A percentile compares a stretch with the other conserved stretches of the same genome.
Conservation (phyloP, 2,888 invertebrate species). For the Cataglyphis cursor region DNA sequence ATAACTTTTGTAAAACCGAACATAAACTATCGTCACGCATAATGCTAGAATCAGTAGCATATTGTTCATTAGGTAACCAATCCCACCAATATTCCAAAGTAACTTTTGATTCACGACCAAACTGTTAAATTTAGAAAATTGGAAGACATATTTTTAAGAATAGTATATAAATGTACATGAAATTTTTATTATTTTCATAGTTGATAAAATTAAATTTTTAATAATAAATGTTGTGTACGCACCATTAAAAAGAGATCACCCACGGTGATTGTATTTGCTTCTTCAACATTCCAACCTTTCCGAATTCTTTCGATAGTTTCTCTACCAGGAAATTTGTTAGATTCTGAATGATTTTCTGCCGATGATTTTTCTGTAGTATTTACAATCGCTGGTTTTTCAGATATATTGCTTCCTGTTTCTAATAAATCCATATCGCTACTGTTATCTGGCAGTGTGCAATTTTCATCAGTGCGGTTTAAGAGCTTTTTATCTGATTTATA, state of each 20-base stretch:
- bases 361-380: constrained; percentile 72
- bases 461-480: constrained; percentile 74
- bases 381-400: constrained; percentile 87
- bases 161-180: not conserved
- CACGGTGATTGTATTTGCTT: constrained; percentile 93
- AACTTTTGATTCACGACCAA: constrained; percentile 92
- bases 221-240: constrained; percentile 73
- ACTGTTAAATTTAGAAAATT: constrained; percentile 87
- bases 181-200: not conserved
- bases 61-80: constrained; percentile 84
- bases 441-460: constrained; percentile 85
- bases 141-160: constrained; percentile 42
- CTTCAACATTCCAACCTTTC: constrained; percentile 93
- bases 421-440: constrained; percentile 88
- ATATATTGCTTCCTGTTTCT: constrained; percentile 86
- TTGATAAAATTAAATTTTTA: not conserved
- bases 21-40: constrained; percentile 80
- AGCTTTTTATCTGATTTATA: constrained; percentile 84
- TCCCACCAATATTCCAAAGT: constrained; percentile 94
- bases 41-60: constrained; percentile 53
- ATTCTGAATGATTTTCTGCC: constrained; percentile 74
- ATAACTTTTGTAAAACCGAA: constrained; percentile 85
- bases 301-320: constrained; percentile 85
- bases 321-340: constrained; percentile 85
- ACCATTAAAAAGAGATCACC: constrained; percentile 97